phyloP scores from a whole-genome alignment of 2,797 vertebrate genomes.

The Babyrousa celebensis region DNA sequence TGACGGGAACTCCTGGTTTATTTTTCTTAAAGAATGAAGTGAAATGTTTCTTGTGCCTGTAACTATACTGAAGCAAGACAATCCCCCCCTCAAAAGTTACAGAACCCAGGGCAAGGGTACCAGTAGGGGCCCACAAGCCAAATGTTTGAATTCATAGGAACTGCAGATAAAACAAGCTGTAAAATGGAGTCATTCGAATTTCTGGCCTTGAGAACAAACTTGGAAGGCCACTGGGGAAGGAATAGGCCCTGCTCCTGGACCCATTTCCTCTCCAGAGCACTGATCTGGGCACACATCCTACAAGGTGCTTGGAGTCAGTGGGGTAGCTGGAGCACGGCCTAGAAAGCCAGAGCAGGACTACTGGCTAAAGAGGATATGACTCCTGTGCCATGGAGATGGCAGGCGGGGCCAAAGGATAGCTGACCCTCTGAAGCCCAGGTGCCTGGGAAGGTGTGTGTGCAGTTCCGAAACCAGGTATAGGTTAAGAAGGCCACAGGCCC shows the following conservation, averaged over 20 bases:
- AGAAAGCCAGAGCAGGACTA: background rate
- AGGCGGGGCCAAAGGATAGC: background rate
- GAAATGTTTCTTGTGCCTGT: background rate
- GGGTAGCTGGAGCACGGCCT: background rate
- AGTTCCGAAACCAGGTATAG: background rate
- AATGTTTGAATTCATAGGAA: background rate
- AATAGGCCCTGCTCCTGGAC: background rate
- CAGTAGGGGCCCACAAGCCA: background rate
- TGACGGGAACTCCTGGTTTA: background rate
- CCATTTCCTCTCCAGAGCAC: too few species aligned
- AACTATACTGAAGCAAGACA: constrained; percentile 17
- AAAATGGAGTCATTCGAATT: background rate
- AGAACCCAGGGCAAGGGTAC: background rate
- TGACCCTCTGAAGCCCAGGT: background rate
- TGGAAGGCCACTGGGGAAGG: background rate
- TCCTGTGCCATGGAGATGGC: background rate
- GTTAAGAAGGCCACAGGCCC: background rate
- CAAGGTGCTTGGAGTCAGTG: background rate
- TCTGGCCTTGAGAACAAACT: background rate
- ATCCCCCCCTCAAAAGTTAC: background rate
- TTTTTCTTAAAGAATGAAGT: constrained; percentile 14
- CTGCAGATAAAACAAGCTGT: constrained; percentile 24
- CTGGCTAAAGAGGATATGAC: background rate
- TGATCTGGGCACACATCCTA: background rate
- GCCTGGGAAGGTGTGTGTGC: background rate